phyloP scores from a whole-genome alignment of 2,888 invertebrate genomes.

The Sepioteuthis lessoniana region DNA sequence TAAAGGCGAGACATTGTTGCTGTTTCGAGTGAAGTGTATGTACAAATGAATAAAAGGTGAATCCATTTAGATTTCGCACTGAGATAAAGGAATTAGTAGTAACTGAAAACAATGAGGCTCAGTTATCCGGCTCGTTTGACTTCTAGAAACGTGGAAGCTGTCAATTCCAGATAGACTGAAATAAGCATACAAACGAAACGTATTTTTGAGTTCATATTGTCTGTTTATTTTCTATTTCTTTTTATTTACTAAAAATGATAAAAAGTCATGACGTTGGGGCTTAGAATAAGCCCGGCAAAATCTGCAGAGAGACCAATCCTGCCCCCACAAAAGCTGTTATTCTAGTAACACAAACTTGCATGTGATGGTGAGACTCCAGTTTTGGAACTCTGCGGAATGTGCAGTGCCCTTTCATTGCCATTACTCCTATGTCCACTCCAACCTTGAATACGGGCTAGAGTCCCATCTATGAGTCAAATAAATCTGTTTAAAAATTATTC shows the following conservation, averaged over 20 bases:
- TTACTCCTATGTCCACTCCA: no score
- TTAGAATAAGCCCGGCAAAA: no score
- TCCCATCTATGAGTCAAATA: no score
- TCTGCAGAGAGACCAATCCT: no score
- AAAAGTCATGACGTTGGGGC: not conserved
- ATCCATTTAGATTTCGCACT: not conserved
- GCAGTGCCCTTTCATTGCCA: no score
- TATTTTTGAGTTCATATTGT: not conserved
- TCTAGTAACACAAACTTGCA: no score
- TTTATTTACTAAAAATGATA: no score
- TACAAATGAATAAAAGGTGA: not conserved
- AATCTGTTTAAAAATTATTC: no score
- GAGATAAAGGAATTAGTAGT: not conserved
- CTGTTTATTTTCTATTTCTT: not conserved
- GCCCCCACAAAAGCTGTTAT: no score
- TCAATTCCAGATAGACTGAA: not conserved
- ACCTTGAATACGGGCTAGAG: no score
- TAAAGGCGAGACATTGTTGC: conserved; percentile 2
- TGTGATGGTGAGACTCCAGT: no score
- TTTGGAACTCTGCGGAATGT: no score
- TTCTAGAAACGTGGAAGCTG: not conserved
- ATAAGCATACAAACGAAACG: not conserved
- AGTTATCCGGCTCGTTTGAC: not conserved
- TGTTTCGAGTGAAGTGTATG: conserved; percentile 7
- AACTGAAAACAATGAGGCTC: not conserved